Conservation (phyloP, 2,888 invertebrate genomes). For the Hirtodrosophila trivittata region DNA sequence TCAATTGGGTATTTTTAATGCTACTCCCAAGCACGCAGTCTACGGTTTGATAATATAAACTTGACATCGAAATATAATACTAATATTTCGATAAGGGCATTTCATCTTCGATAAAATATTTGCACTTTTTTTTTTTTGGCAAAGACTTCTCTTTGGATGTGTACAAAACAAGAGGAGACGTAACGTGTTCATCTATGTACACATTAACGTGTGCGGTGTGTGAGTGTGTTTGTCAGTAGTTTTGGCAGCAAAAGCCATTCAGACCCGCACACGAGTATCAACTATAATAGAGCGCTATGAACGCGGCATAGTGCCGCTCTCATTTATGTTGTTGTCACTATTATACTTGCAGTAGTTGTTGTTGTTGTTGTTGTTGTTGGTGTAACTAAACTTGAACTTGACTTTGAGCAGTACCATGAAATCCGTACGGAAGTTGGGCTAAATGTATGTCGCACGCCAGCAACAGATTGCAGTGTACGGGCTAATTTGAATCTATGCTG, state of each 20-base stretch:
- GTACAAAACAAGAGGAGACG: conserved; percentile 13
- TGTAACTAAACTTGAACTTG: conserved; percentile 61
- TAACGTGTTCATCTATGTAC: background rate
- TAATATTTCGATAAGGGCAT: too few relatives aligned
- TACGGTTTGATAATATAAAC: too few relatives aligned
- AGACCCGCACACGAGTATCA: conserved; percentile 10
- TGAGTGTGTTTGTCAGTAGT: conserved; percentile 18
- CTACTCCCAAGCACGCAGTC: too few relatives aligned
- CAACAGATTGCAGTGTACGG: conserved; percentile 34
- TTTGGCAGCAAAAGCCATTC: conserved; percentile 38
- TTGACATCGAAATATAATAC: too few relatives aligned
- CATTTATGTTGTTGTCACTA: background rate
- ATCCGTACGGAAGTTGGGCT: conserved; percentile 22
- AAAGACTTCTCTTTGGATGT: conserved; percentile 15
- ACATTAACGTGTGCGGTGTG: conserved; percentile 3
- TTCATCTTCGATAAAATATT: background rate
- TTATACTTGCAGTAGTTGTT: background rate
- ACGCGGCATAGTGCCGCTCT: conserved; percentile 15
- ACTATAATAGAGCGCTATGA: conserved; percentile 29
- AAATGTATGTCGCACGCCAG: conserved; percentile 16
- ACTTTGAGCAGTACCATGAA: conserved; percentile 34
- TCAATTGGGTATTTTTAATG: too few relatives aligned
- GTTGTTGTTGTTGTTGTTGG: conserved; percentile 1
- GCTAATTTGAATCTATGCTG: conserved; percentile 19
- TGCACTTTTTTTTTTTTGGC: conserved; percentile 23